These are phyloP conservation scores for Zygogramma bicolorata DNA, from an alignment of 2,888 invertebrate genomes.

Conservation along the genomic window DNA sequence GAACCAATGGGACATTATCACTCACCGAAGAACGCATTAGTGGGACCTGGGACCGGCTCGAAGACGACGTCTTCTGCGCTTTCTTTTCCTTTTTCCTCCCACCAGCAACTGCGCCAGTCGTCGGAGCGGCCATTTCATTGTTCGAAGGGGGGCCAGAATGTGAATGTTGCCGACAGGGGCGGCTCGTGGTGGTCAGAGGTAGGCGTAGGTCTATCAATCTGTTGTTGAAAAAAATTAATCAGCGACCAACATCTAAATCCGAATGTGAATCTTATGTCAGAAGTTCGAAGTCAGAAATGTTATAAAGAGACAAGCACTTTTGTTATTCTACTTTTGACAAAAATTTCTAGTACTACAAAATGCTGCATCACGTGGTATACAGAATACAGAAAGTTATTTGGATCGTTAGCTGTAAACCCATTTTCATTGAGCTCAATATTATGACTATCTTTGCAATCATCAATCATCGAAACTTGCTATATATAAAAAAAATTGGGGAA, in stretches of 20 bases:
- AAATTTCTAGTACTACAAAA: too few species aligned
- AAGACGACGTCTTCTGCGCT: background rate
- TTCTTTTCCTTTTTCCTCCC: slow-evolving; percentile 5
- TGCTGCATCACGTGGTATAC: too few species aligned
- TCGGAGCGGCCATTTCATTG: slow-evolving; percentile 6
- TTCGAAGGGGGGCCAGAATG: background rate
- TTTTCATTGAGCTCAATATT: background rate
- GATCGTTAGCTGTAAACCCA: background rate
- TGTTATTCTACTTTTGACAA: too few species aligned
- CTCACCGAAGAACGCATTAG: slow-evolving; percentile 6
- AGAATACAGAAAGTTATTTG: too few species aligned
- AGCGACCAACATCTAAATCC: too few species aligned
- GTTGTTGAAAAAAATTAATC: too few species aligned
- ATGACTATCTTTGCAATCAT: background rate
- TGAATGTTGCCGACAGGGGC: background rate
- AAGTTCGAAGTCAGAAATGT: too few species aligned
- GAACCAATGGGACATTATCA: slow-evolving; percentile 21
- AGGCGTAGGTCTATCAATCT: too few species aligned
- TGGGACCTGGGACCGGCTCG: background rate
- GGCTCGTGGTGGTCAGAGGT: background rate
- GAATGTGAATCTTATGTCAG: too few species aligned
- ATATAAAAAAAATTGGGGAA: too few species aligned
- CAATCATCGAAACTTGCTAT: background rate
- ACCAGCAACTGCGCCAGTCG: slow-evolving; percentile 12
- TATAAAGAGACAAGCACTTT: too few species aligned